Evolutionary conservation across 2,888 invertebrate species (phyloP).

Genomic region (Rhingia campestris): DNA sequence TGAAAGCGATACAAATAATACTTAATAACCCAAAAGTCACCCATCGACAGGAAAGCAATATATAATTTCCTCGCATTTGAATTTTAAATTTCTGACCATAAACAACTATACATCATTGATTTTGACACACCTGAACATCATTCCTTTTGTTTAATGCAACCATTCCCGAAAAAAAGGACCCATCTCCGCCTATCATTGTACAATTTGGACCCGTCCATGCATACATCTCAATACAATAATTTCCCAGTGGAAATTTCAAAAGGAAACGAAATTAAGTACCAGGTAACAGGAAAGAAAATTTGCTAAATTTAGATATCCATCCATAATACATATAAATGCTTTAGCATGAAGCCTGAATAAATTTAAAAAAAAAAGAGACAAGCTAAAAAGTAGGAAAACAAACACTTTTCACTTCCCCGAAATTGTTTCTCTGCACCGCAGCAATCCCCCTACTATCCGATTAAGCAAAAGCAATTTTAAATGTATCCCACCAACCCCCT

Average conservation of each 20-base stretch:
- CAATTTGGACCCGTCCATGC: conserved; percentile 5
- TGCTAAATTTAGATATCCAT: conserved; percentile 59
- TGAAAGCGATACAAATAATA: no score
- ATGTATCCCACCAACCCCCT: conserved; percentile 60
- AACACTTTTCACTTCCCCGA: conserved; percentile 54
- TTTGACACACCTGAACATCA: no score
- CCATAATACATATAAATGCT: conserved; percentile 57
- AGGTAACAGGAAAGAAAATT: conserved; percentile 51
- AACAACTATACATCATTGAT: no score
- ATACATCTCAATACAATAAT: conserved; percentile 57
- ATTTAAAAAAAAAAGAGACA: conserved; percentile 39
- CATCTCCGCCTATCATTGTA: neutral
- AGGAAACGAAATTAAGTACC: conserved; percentile 53
- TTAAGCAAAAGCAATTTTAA: conserved; percentile 63
- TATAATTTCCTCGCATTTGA: no score
- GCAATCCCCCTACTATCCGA: conserved; percentile 12
- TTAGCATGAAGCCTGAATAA: conserved; percentile 68
- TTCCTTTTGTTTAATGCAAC: no score
- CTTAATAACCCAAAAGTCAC: no score
- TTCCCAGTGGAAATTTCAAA: conserved; percentile 64
- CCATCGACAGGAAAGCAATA: no score
- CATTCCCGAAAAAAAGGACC: no score
- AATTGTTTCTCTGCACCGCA: conserved; percentile 46
- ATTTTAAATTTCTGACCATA: no score
- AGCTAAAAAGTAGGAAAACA: conserved; percentile 3